Evolutionary conservation across 2,888 invertebrate genomes (phyloP).

Genomic region (Drosophila setosimentum): DNA sequence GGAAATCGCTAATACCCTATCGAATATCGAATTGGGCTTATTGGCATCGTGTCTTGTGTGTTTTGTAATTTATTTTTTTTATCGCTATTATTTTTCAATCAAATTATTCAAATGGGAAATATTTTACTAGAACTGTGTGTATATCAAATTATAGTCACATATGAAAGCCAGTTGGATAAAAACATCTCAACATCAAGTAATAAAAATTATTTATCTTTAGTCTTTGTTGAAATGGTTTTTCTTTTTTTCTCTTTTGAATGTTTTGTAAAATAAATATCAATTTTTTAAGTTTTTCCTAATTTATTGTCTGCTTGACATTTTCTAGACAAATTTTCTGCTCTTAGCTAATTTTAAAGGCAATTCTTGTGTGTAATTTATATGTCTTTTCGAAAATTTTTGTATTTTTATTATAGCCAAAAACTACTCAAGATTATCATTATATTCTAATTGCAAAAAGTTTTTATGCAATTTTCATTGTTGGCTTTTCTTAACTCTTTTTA

Average conservation of each 20-base stretch:
- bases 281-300: not conserved
- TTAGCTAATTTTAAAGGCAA: not conserved
- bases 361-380: not conserved
- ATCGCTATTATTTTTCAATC: not conserved
- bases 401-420: not conserved
- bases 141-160: not conserved
- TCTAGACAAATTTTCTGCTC: not conserved
- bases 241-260: not conserved
- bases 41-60: not conserved
- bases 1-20: not conserved
- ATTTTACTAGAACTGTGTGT: not conserved
- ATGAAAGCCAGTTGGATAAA: not conserved
- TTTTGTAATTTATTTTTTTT: not conserved
- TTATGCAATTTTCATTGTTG: not conserved
- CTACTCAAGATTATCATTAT: too few species aligned
- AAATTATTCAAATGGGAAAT: not conserved
- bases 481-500: not conserved
- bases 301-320: not conserved
- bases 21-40: not conserved
- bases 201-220: too few species aligned
- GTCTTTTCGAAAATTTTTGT: not conserved
- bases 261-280: too few species aligned
- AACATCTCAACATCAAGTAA: too few species aligned
- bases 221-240: not conserved
- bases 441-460: not conserved